phyloP scores from a whole-genome alignment of 2,797 vertebrate species.

The Amazona ochrocephala region DNA sequence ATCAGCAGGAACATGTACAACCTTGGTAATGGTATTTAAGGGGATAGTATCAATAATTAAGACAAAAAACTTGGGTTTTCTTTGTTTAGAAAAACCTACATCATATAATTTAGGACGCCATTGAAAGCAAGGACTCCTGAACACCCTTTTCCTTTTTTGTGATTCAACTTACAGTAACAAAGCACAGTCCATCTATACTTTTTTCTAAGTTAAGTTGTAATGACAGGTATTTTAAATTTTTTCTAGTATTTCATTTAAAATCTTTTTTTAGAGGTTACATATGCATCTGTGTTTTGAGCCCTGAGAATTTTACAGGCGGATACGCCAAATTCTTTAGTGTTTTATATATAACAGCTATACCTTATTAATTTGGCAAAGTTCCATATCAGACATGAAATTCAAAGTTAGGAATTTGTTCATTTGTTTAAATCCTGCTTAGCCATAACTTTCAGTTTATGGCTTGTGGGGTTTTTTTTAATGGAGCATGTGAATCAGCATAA shows the following conservation, averaged over 20 bases:
- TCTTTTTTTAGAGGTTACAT: neutral
- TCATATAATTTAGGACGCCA: neutral
- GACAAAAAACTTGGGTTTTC: neutral
- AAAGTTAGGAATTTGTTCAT: neutral
- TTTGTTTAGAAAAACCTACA: conserved; percentile 4
- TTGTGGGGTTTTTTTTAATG: neutral
- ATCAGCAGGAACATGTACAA: conserved; percentile 61
- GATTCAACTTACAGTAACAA: neutral
- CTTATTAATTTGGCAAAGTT: neutral
- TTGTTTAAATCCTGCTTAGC: neutral
- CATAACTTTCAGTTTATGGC: neutral
- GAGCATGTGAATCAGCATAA: neutral
- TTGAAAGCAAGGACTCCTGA: neutral
- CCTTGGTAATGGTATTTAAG: conserved; percentile 55
- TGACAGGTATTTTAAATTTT: neutral
- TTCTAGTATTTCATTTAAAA: neutral
- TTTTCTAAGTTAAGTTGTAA: neutral
- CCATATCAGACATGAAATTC: neutral
- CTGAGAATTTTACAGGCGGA: neutral
- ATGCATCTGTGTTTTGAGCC: neutral
- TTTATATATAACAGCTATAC: neutral
- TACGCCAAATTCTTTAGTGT: neutral
- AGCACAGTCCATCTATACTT: neutral
- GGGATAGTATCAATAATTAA: conserved; percentile 28
- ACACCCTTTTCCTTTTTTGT: neutral